Evolutionary conservation across 2,113 vertebrate species (phyloP).

Genomic region (Cnemophilus loriae): DNA sequence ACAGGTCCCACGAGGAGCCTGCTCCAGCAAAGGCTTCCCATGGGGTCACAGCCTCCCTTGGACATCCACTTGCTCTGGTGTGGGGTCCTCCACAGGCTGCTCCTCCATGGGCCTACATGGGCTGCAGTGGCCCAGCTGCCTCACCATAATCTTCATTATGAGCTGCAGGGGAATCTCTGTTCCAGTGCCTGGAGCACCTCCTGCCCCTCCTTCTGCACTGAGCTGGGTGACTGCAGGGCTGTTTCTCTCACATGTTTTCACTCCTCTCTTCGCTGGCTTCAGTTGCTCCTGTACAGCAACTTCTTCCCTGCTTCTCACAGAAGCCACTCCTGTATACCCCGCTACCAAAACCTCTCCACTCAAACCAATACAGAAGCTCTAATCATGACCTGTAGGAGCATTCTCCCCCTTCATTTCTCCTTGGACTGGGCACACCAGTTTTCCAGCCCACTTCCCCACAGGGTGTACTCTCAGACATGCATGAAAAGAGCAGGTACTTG

Average conservation of each 20-base stretch:
- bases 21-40: background rate
- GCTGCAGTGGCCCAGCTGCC: background rate
- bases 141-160: background rate
- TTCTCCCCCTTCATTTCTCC: background rate
- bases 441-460: background rate
- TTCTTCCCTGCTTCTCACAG: background rate
- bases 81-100: background rate
- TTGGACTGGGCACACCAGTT: background rate
- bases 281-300: background rate
- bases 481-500: background rate
- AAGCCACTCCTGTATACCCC: background rate
- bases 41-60: background rate
- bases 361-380: background rate
- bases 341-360: background rate
- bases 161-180: too few relatives aligned
- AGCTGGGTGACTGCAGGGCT: background rate
- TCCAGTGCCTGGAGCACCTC: background rate
- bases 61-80: background rate
- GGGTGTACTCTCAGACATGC: background rate
- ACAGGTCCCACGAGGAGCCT: background rate
- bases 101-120: background rate
- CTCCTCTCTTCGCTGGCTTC: background rate
- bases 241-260: background rate
- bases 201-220: background rate
- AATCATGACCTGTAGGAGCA: background rate